Evolutionary conservation across 1,140 invertebrate species (phyloP).

Genomic region (Ips typographus): DNA sequence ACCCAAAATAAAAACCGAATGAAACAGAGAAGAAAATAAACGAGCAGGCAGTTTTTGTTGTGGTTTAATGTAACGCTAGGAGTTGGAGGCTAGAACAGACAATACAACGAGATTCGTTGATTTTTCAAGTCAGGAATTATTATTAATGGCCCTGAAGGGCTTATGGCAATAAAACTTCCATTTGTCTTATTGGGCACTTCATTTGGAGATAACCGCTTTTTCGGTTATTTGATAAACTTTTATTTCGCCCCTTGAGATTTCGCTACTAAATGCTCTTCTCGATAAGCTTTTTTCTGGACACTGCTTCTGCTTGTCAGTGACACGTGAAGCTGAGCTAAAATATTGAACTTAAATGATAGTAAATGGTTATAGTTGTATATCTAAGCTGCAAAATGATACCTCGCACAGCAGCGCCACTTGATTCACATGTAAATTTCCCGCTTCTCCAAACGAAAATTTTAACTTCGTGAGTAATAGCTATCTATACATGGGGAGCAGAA

Average conservation of each 20-base stretch:
- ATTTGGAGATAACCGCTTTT: constrained; percentile 6
- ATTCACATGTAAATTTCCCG: no score
- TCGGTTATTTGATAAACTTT: neutral
- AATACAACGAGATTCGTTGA: constrained; percentile 8
- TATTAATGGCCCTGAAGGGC: constrained; percentile 23
- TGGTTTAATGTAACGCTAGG: constrained; percentile 13
- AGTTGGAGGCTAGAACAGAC: constrained; percentile 16
- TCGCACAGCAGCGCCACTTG: no score
- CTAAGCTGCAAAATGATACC: no score
- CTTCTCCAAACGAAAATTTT: no score
- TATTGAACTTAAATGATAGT: no score
- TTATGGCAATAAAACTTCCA: constrained; percentile 13
- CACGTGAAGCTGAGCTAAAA: no score
- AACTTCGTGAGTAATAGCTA: no score
- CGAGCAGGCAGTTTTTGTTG: constrained; percentile 17
- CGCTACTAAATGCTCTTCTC: no score
- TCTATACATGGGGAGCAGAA: no score
- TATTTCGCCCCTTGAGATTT: neutral
- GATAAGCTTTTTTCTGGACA: no score
- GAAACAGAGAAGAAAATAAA: constrained; percentile 25
- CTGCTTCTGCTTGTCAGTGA: no score
- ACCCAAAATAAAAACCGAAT: constrained; percentile 22
- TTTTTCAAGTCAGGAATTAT: constrained; percentile 24
- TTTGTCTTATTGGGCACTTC: constrained; percentile 20
- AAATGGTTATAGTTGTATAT: no score